Evolutionary conservation across 2,113 vertebrate genomes (phyloP).

Genomic region (Proterorhinus semilunaris): DNA sequence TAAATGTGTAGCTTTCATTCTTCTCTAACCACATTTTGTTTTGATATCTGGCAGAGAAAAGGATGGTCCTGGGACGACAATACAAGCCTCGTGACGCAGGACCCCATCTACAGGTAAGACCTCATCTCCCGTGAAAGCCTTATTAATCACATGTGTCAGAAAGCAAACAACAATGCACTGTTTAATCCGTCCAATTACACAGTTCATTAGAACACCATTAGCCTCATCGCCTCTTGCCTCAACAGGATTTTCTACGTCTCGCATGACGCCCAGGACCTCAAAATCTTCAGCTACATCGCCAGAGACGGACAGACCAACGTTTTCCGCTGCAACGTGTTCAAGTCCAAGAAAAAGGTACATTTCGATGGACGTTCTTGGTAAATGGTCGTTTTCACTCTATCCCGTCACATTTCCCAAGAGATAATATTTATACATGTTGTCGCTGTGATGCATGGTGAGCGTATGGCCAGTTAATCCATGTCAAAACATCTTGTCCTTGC

Average conservation of each 20-base stretch:
- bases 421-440: neutral
- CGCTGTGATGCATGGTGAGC: slow-evolving; percentile 10
- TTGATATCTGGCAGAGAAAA: slow-evolving; percentile 81
- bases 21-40: neutral
- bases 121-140: neutral
- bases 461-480: neutral
- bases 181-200: neutral
- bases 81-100: slow-evolving; percentile 88
- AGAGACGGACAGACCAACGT: slow-evolving; percentile 91
- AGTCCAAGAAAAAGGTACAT: slow-evolving; percentile 95
- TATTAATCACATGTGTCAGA: neutral
- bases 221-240: slow-evolving; percentile 15
- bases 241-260: slow-evolving; percentile 96
- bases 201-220: neutral
- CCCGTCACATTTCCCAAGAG: neutral
- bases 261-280: slow-evolving; percentile 95
- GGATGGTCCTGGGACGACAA: slow-evolving; percentile 92
- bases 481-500: neutral
- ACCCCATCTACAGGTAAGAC: slow-evolving; percentile 91
- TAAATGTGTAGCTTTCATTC: neutral
- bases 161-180: neutral
- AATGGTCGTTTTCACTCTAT: neutral
- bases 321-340: slow-evolving; percentile 96
- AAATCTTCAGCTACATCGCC: slow-evolving; percentile 98
- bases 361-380: neutral